Conservation (phyloP, 1,140 invertebrate genomes). For the Anthonomus grandis region DNA sequence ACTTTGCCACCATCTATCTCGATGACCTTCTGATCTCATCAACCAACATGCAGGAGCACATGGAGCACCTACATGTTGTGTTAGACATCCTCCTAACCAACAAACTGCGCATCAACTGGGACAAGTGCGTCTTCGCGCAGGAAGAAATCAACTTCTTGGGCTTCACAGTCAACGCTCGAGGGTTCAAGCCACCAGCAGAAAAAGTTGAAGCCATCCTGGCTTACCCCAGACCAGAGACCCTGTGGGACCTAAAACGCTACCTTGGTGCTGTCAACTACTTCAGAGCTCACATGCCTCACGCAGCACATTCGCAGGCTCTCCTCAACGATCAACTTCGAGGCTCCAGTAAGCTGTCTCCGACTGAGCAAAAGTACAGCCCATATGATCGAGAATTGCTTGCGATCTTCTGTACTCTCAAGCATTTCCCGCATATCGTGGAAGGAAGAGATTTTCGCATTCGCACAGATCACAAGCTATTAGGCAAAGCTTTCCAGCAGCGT, state of each 20-base stretch:
- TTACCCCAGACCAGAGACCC: too few species aligned
- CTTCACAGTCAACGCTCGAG: not conserved
- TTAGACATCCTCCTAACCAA: too few species aligned
- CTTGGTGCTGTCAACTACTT: too few species aligned
- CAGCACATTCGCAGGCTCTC: slow-evolving; percentile 31
- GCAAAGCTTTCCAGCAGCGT: slow-evolving; percentile 40
- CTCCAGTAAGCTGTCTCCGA: slow-evolving; percentile 27
- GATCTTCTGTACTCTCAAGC: slow-evolving; percentile 37
- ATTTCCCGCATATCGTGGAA: slow-evolving; percentile 43
- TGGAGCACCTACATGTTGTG: too few species aligned
- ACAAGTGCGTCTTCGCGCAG: not conserved
- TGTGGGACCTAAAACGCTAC: too few species aligned
- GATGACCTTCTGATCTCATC: too few species aligned
- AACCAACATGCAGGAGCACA: too few species aligned
- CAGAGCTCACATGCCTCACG: too few species aligned
- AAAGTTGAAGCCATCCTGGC: too few species aligned
- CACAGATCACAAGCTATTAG: slow-evolving; percentile 50
- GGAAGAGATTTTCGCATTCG: slow-evolving; percentile 39
- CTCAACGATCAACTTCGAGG: slow-evolving; percentile 29
- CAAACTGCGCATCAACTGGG: too few species aligned
- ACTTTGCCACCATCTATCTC: too few species aligned
- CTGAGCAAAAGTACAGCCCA: slow-evolving; percentile 35
- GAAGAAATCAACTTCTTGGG: not conserved
- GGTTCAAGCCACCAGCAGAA: slow-evolving; percentile 36
- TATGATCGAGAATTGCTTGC: slow-evolving; percentile 44